Conservation (phyloP, 1,140 invertebrate species). For the Hirudo medicinalis region DNA sequence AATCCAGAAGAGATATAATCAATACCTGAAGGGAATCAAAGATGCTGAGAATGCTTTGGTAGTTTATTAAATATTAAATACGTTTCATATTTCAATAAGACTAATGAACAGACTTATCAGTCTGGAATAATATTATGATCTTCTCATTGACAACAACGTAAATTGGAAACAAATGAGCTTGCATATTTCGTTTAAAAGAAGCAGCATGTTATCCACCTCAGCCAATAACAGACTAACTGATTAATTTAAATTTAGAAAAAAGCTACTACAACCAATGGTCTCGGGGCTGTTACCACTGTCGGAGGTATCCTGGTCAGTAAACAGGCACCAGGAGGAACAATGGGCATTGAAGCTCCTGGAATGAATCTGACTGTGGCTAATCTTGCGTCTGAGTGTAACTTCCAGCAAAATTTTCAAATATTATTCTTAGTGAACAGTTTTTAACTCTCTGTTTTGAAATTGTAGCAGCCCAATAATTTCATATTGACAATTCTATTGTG, state of each 20-base stretch:
- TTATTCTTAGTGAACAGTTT: neutral
- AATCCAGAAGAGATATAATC: constrained; percentile 9
- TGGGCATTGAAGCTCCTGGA: constrained; percentile 18
- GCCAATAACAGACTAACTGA: neutral
- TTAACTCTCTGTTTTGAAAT: too few species aligned
- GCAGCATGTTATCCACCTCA: neutral
- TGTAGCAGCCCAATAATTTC: neutral
- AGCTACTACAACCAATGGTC: constrained; percentile 15
- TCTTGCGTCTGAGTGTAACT: neutral
- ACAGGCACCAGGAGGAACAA: neutral
- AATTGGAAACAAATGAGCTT: neutral
- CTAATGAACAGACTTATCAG: too few species aligned
- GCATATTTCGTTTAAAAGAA: neutral
- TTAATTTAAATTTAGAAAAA: neutral
- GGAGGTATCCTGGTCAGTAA: constrained; percentile 18
- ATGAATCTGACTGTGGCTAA: constrained; percentile 20
- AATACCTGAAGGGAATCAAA: neutral
- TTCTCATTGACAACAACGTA: neutral
- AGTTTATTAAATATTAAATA: neutral
- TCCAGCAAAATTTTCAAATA: neutral
- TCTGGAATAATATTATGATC: neutral
- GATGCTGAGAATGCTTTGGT: constrained; percentile 4
- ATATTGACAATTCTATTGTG: neutral
- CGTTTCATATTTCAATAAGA: too few species aligned
- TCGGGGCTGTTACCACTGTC: constrained; percentile 12